These are phyloP conservation scores for Yponomeuta sedellus DNA, from an alignment of 2,888 invertebrate species.

Conservation along the genomic window DNA sequence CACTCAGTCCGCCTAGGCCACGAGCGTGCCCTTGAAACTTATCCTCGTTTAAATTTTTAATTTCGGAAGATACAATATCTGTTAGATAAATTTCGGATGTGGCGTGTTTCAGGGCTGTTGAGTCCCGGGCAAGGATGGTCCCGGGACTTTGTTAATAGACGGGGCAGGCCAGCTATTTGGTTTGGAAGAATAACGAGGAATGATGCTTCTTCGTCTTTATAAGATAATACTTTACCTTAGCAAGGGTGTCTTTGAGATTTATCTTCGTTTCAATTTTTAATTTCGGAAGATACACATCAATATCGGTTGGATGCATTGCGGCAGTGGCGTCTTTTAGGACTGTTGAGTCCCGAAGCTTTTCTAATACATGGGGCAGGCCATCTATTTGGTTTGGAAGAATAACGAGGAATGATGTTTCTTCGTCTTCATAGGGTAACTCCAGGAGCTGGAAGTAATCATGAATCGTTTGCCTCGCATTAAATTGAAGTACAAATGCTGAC, in stretches of 20 bases:
- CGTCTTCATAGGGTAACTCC: constrained; percentile 83
- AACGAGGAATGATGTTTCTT: constrained; percentile 81
- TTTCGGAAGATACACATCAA: constrained; percentile 82
- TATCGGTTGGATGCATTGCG: constrained; percentile 60
- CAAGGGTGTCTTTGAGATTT: constrained; percentile 76
- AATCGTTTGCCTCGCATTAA: no score
- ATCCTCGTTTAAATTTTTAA: constrained; percentile 87
- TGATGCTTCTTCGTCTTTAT: constrained; percentile 79
- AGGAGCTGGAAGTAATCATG: constrained; percentile 67
- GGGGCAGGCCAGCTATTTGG: constrained; percentile 77
- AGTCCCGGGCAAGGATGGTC: no score
- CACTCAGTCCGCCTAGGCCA: no score
- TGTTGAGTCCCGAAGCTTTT: constrained; percentile 70
- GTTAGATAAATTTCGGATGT: constrained; percentile 42
- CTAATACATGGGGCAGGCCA: constrained; percentile 78
- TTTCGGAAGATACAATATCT: constrained; percentile 82
- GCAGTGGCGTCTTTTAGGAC: constrained; percentile 54
- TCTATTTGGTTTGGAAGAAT: constrained; percentile 82
- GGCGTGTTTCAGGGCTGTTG: constrained; percentile 57
- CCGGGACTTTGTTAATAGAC: constrained; percentile 78
- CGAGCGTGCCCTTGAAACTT: constrained; percentile 76
- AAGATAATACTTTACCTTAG: constrained; percentile 77
- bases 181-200: constrained; percentile 86
- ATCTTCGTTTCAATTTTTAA: constrained; percentile 87
- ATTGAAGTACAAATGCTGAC: no score